Percentiles rank a stretch among this genome's conserved stretches.
Evolutionary conservation across 2,888 invertebrate species (phyloP).

Genomic region (Pristionchus japonicus): DNA sequence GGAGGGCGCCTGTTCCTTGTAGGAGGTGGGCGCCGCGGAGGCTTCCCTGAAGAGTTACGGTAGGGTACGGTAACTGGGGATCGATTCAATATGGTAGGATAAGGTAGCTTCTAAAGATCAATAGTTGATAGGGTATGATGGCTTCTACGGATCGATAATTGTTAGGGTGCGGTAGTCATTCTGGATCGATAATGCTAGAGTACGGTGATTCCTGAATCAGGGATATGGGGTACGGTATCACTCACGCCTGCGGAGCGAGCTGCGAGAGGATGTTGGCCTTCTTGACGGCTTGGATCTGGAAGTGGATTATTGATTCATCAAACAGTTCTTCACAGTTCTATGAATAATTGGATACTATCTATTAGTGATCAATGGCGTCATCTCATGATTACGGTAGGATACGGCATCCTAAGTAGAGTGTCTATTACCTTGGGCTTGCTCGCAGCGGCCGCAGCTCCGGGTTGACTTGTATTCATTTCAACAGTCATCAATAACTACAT

Average conservation of each 20-base stretch:
- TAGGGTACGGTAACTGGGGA: constrained; percentile 36
- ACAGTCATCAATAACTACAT: too few species aligned
- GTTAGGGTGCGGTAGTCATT: background rate
- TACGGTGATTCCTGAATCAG: too few species aligned
- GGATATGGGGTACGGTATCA: background rate
- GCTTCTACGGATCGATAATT: background rate
- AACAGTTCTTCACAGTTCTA: background rate
- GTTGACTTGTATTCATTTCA: too few species aligned
- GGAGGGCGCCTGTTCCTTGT: constrained; percentile 43
- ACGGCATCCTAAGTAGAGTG: too few species aligned
- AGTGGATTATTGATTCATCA: background rate
- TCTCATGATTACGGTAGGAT: too few species aligned
- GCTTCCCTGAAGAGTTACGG: constrained; percentile 47
- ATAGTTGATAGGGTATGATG: background rate
- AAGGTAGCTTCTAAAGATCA: background rate
- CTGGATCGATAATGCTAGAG: too few species aligned
- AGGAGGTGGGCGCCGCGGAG: constrained; percentile 2
- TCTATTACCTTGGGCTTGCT: too few species aligned
- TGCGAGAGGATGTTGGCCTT: constrained; percentile 46
- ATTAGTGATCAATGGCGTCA: too few species aligned
- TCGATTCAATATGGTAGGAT: background rate
- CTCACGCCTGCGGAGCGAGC: constrained; percentile 42
- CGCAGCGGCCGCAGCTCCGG: too few species aligned
- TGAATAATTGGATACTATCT: too few species aligned
- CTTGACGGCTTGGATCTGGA: constrained; percentile 52